A percentile compares a stretch with the other conserved stretches of the same genome.
Conservation (phyloP, 2,888 invertebrate genomes). For the Coremacera marginata region DNA sequence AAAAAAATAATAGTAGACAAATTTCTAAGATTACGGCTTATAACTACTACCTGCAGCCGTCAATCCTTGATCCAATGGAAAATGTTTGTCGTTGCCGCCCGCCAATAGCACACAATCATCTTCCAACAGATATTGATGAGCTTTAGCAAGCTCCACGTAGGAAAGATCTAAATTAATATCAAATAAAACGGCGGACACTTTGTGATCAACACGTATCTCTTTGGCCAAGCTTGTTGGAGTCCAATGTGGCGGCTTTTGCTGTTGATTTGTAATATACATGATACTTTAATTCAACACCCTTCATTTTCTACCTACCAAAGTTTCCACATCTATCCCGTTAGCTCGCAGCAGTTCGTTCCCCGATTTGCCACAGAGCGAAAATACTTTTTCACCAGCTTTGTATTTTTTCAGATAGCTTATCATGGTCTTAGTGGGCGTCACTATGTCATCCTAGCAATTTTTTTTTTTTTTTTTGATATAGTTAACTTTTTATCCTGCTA, state of each 20-base stretch:
- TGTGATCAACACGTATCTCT: not conserved
- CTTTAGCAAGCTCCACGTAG: constrained; percentile 68
- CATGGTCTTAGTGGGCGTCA: constrained; percentile 69
- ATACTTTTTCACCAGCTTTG: constrained; percentile 68
- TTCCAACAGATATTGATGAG: constrained; percentile 67
- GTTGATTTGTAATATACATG: not conserved
- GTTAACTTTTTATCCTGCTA: not conserved
- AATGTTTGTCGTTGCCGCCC: constrained; percentile 64
- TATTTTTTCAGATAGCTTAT: constrained; percentile 69
- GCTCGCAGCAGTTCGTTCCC: constrained; percentile 64
- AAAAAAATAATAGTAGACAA: not conserved
- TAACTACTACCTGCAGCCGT: constrained; percentile 59
- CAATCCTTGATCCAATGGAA: constrained; percentile 58
- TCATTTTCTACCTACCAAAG: constrained; percentile 58
- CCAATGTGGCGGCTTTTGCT: constrained; percentile 57
- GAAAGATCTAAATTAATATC: constrained; percentile 69
- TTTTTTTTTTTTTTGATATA: not conserved
- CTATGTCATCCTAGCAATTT: constrained; percentile 63
- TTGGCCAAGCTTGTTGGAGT: constrained; percentile 50
- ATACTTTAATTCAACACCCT: not conserved
- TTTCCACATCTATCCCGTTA: constrained; percentile 67
- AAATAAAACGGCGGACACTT: constrained; percentile 70
- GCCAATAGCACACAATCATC: constrained; percentile 68
- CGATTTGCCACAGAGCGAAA: constrained; percentile 63
- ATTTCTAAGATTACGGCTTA: not conserved